A percentile compares a stretch with the other conserved stretches of the same genome.
Evolutionary conservation across 2,797 vertebrate genomes (phyloP).

Genomic region (Ctenopoma kingsleyae): DNA sequence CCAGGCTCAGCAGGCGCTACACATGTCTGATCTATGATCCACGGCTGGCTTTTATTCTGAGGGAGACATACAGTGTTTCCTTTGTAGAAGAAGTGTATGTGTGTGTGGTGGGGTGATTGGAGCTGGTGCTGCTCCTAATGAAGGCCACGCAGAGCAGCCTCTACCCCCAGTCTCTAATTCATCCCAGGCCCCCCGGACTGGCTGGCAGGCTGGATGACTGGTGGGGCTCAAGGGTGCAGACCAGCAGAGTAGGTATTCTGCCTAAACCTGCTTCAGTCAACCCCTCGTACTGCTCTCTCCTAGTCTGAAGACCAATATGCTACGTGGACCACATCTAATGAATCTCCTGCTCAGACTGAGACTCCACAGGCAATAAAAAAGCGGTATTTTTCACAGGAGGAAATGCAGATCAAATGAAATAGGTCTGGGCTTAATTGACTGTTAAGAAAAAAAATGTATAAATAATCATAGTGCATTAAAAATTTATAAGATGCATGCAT

Average conservation of each 20-base stretch:
- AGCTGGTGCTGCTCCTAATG: constrained; percentile 52
- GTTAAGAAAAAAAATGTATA: not conserved
- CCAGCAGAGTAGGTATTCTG: constrained; percentile 25
- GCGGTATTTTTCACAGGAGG: not conserved
- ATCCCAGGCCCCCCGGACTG: constrained; percentile 73
- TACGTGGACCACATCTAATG: constrained; percentile 12
- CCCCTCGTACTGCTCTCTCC: not conserved
- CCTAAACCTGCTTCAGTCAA: constrained; percentile 7
- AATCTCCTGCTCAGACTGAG: not conserved
- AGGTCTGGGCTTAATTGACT: not conserved
- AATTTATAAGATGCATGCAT: not conserved
- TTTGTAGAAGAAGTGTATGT: constrained; percentile 65
- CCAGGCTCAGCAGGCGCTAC: constrained; percentile 60
- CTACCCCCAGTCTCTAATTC: constrained; percentile 76
- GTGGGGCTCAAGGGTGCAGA: constrained; percentile 29
- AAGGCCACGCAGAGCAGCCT: constrained; percentile 71
- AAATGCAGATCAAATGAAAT: not conserved
- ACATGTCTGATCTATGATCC: constrained; percentile 77
- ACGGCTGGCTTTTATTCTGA: constrained; percentile 80
- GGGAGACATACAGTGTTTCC: constrained; percentile 76
- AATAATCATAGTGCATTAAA: not conserved
- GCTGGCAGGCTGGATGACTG: constrained; percentile 56
- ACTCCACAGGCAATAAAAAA: too few species aligned
- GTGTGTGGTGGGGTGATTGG: constrained; percentile 10
- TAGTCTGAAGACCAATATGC: constrained; percentile 9